Conservation (phyloP, 2,888 invertebrate species). For the Leptothorax acervorum region DNA sequence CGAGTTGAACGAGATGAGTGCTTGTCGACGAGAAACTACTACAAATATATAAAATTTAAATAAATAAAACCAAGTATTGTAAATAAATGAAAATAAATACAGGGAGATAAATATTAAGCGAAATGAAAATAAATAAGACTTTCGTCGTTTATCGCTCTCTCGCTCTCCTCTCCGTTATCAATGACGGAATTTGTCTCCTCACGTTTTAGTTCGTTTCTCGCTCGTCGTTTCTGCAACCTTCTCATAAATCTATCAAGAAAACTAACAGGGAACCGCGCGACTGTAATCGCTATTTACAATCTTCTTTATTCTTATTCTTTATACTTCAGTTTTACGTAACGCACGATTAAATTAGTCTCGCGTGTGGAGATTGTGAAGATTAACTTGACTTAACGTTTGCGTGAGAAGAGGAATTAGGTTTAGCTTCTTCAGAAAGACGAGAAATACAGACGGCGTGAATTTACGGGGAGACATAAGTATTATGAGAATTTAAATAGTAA, state of each 20-base stretch:
- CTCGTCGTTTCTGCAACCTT: not conserved
- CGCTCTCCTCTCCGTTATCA: not conserved
- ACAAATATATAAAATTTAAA: not conserved
- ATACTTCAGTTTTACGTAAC: not conserved
- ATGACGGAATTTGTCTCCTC: not conserved
- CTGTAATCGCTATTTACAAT: slow-evolving; percentile 16
- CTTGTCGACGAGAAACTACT: not conserved
- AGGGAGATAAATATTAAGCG: not conserved
- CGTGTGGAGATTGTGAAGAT: not conserved
- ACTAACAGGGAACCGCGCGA: not conserved
- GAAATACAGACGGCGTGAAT: not conserved
- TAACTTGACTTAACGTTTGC: not conserved
- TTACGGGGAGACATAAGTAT: not conserved
- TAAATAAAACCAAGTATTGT: not conserved
- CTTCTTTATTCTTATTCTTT: slow-evolving; percentile 23
- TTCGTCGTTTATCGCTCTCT: not conserved
- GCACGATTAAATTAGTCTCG: not conserved
- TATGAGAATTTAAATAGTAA: not conserved
- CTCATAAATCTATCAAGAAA: slow-evolving; percentile 8
- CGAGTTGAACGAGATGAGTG: not conserved
- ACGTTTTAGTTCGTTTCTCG: not conserved
- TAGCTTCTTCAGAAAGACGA: not conserved
- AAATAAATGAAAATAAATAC: not conserved
- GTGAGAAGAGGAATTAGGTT: not conserved
- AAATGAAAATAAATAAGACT: not conserved